phyloP scores from a whole-genome alignment of 2,797 vertebrate genomes.

The Premnoplex brunnescens region DNA sequence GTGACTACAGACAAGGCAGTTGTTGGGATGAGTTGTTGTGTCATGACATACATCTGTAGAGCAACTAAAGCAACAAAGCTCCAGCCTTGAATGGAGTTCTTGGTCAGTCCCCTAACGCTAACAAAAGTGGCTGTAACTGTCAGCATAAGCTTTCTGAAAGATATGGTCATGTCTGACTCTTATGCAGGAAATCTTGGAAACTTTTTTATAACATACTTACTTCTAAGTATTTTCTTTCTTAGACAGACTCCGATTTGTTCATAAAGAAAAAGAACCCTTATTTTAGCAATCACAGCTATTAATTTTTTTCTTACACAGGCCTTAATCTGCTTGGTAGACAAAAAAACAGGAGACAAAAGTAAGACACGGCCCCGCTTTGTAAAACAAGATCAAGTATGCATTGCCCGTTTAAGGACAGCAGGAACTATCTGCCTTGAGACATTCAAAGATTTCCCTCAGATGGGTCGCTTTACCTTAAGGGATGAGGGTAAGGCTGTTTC shows the following conservation, averaged over 20 bases:
- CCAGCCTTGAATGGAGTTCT: neutral
- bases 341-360: constrained; percentile 96
- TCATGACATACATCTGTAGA: neutral
- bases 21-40: neutral
- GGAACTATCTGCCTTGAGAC: constrained; percentile 99
- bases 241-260: neutral
- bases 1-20: neutral
- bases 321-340: constrained; percentile 99
- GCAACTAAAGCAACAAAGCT: neutral
- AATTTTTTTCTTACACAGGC: constrained; percentile 76
- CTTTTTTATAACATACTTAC: neutral
- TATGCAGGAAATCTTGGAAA: neutral
- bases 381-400: constrained; percentile 98
- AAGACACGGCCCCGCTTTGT: constrained; percentile 95
- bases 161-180: neutral
- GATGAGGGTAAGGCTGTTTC: constrained; percentile 87
- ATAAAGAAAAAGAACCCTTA: neutral
- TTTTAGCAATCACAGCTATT: neutral
- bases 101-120: neutral
- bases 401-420: constrained; percentile 92
- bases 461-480: constrained; percentile 96
- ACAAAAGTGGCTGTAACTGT: neutral
- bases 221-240: neutral
- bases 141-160: neutral
- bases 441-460: constrained; percentile 99